phyloP scores from a whole-genome alignment of 1,140 invertebrate species.

The Ridgeia piscesae region DNA sequence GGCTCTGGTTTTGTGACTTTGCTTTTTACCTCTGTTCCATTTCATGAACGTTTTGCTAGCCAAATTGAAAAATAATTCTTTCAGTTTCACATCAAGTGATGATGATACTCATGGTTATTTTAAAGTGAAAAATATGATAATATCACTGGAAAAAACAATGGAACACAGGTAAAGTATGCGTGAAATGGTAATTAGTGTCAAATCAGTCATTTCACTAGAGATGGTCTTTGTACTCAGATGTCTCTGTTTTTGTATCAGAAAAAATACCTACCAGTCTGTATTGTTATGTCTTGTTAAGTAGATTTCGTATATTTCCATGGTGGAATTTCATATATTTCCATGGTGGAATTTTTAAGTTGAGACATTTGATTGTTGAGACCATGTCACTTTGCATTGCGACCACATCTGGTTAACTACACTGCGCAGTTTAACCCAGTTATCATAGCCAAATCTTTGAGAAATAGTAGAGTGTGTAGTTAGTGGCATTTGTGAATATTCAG shows the following conservation, averaged over 20 bases:
- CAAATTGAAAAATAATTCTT: not conserved
- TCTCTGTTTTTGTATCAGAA: not conserved
- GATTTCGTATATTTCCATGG: not conserved
- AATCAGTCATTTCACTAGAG: not conserved
- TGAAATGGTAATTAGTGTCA: not conserved
- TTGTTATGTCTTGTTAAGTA: not conserved
- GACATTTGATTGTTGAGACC: not conserved
- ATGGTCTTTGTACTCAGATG: not conserved
- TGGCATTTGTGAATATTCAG: not conserved
- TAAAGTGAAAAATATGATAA: not conserved
- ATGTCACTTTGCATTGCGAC: not conserved
- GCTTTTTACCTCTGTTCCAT: not conserved
- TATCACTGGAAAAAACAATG: not conserved
- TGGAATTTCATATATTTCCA: not conserved
- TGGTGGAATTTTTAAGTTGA: not conserved
- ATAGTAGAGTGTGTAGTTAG: not conserved
- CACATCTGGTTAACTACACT: not conserved
- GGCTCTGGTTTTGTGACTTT: not conserved
- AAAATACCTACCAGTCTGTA: not conserved
- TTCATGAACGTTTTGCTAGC: not conserved
- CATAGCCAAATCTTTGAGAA: not conserved
- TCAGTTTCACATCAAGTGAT: not conserved
- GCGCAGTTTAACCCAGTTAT: not conserved
- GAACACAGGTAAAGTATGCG: not conserved
- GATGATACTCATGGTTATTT: not conserved